Base-by-base conservation (phyloP, 2,888 invertebrate species). In the Pyralis farinalis region DNA sequence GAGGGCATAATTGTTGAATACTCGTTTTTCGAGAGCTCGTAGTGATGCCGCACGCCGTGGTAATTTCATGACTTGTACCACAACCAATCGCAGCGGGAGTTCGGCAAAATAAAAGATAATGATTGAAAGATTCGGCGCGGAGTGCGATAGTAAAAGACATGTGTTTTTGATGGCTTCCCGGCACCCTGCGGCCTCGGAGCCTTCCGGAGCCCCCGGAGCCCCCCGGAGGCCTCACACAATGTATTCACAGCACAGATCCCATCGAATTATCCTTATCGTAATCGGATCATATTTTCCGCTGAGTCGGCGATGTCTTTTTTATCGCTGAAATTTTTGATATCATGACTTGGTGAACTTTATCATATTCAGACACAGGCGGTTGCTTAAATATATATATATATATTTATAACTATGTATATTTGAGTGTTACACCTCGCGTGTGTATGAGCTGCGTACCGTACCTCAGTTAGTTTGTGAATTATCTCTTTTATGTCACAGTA, bases 41-140 rank as follows among this genome's bases (percentile, higher is more conserved):
- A n/a, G n/a, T n/a, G n/a, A n/a, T n/a, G n/a, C n/a, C n/a, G n/a
- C n/a, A n/a, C n/a, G n/a, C n/a, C n/a, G n/a, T n/a, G n/a, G n/a
- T n/a, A n/a, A 16, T 16, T 4, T 43, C 25, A 28, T 55, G 7
- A 10, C 50, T 53, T 58, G 37, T 11, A 12, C 59, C 54, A 40
- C 22, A 20, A 20, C 37, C 1, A 34, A 42, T 49, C 62, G 36
- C 59, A 41, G 44, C 53, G 46, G 64, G 53, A 46, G 53, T 46
- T 43, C 56, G 44, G 55, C 54, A 43, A 60, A 67, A 68, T 73
- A 70, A 72, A 75, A 74, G 71, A 71, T 75, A 76, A 71, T 69
- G 74, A 73, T 72, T 72, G 72, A 71, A 76, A 73, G 77, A 72
- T 72, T 66, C 64, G 53, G 54, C 50, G 47, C 47, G 53, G 51